Evolutionary conservation across 2,113 vertebrate species (phyloP).

Genomic region (Thamnaconus septentrionalis): DNA sequence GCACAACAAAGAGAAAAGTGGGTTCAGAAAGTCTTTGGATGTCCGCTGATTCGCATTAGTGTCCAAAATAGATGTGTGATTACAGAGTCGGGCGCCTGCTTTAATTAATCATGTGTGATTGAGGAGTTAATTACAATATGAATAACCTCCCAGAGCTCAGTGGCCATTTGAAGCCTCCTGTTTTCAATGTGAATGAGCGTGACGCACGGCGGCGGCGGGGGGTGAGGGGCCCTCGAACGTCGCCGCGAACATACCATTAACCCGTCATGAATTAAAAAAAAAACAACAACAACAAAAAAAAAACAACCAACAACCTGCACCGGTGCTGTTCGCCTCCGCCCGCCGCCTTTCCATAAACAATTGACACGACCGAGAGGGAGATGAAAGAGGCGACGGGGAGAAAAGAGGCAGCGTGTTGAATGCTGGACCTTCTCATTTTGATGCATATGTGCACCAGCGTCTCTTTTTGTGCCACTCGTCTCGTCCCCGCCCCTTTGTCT

Average conservation of each 20-base stretch:
- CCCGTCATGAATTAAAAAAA: conserved; percentile 79
- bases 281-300: too few relatives aligned
- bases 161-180: conserved; percentile 78
- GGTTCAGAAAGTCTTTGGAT: conserved; percentile 32
- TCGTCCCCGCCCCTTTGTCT: too few relatives aligned
- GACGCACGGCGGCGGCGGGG: conserved; percentile 13
- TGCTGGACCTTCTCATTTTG: conserved; percentile 30
- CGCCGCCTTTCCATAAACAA: conserved; percentile 78
- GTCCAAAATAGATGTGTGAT: conserved; percentile 80
- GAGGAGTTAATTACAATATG: conserved; percentile 85
- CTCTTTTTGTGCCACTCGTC: too few relatives aligned
- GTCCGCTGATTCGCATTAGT: conserved; percentile 62
- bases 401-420: conserved; percentile 25
- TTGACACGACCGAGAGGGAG: conserved; percentile 76
- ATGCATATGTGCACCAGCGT: not conserved
- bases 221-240: conserved; percentile 63
- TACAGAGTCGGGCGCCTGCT: conserved; percentile 73
- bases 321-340: conserved; percentile 42
- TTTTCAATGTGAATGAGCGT: conserved; percentile 75
- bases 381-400: conserved; percentile 63
- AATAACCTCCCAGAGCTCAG: conserved; percentile 78
- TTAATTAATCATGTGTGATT: conserved; percentile 83
- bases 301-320: conserved; percentile 30
- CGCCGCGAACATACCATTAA: conserved; percentile 80
- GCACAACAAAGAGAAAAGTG: too few relatives aligned